Percentiles rank a stretch among this genome's conserved stretches.
phyloP scores from a whole-genome alignment of 1,140 invertebrate species.

The Myzus persicae region DNA sequence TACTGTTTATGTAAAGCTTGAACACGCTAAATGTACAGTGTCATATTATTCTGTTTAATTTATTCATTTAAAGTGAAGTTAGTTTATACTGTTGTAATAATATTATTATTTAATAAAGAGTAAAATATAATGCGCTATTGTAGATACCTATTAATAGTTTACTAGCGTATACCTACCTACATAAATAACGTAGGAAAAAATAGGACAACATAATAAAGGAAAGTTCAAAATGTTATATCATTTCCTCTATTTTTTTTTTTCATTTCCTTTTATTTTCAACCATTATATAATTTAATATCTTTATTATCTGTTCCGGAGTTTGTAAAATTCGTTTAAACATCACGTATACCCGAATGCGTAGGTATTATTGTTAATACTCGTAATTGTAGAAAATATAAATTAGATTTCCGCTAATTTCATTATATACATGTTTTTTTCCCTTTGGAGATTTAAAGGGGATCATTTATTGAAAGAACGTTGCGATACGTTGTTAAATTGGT shows the following conservation, averaged over 20 bases:
- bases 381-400: slow-evolving; percentile 10
- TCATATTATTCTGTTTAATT: neutral
- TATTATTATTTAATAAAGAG: slow-evolving; percentile 1
- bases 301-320: neutral
- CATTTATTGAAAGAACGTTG: neutral
- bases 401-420: neutral
- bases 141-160: neutral
- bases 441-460: neutral
- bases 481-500: neutral
- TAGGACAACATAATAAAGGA: neutral
- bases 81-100: neutral
- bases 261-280: neutral
- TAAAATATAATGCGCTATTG: neutral
- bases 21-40: neutral
- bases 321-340: slow-evolving; percentile 21
- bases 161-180: neutral
- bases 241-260: slow-evolving; percentile 1
- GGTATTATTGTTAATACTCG: neutral
- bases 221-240: neutral
- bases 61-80: neutral
- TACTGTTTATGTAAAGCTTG: neutral
- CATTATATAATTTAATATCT: slow-evolving; percentile 17
- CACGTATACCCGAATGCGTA: neutral
- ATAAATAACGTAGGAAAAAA: neutral
- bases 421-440: neutral